phyloP scores from a whole-genome alignment of 1,140 invertebrate genomes.

The Hypsibius dujardini region DNA sequence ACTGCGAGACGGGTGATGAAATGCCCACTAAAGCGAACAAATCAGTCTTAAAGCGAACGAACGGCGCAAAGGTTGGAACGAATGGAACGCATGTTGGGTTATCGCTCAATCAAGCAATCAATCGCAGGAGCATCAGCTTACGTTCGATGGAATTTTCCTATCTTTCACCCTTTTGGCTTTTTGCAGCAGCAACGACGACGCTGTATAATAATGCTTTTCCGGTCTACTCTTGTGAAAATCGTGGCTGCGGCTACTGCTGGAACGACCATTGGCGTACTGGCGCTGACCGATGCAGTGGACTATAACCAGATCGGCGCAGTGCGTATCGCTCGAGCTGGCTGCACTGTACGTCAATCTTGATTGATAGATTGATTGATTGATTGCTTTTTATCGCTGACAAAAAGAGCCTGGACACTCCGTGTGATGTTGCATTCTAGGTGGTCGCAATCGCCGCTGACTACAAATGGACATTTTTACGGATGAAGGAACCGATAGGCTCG shows the following conservation, averaged over 20 bases:
- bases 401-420: constrained; percentile 20
- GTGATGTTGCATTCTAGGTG: constrained; percentile 34
- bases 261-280: background rate
- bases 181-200: no score
- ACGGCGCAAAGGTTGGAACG: no score
- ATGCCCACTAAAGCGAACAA: no score
- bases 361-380: background rate
- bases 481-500: constrained; percentile 44
- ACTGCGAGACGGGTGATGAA: no score
- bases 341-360: constrained; percentile 40
- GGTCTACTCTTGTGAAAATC: no score
- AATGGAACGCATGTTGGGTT: no score
- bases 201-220: no score
- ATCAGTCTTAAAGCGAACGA: no score
- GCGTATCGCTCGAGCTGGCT: constrained; percentile 56
- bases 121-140: no score
- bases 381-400: background rate
- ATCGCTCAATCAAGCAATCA: no score
- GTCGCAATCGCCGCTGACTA: constrained; percentile 60
- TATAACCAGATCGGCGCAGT: constrained; percentile 46
- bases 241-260: background rate
- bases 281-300: background rate
- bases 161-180: no score
- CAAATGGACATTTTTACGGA: constrained; percentile 49
- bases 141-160: no score